Base-by-base conservation (phyloP, 2,888 invertebrate species). In the Atherix ibis region DNA sequence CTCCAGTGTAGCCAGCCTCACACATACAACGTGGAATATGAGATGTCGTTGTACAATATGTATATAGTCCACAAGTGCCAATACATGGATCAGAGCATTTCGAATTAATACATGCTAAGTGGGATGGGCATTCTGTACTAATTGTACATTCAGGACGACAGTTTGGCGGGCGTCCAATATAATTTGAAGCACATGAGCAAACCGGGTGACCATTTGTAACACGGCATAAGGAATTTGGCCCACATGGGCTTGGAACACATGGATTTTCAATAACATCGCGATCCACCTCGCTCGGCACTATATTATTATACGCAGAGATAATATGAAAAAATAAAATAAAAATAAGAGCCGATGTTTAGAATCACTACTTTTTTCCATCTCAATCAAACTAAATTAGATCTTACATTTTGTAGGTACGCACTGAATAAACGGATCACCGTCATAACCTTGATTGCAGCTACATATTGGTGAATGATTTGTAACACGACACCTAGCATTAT, bases 401-500 rank as follows among this genome's bases (percentile, higher is more conserved):
- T 50, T 63, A 63, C 53, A 55, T 54, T 41, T 50, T 43, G 47
- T 53, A 18, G 65, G 66, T 33, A 56, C 48, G 52, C 82, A 83
- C 58, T 76, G 70, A n/a, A 67, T 63, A 53, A 81, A 80, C 26
- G 83, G 81, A 67, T 83, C 79, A 25, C 79, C 80, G 8, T 73
- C 73, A 47, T 70, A 72, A 41, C 71, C 72, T 12, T 65, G 53
- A 16, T 69, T 67, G 49, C 83, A 83, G 40, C 68, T 71, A 52
- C 83, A 83, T 47, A 80, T 76, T 2, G 81, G 78, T 48, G 75
- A 76, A 52, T 83, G 82, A 56, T 80, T 79, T 22, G 76, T 69
- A 25, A 79, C 77, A 48, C 70, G 69, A 53, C 83, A 84, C 43
- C 68, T 65, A 3, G 82, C 77, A 47, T 72, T 71, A 13, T 71